These are phyloP conservation scores for Rhincodon typus DNA, from an alignment of 2,797 vertebrate genomes.

Conservation along the genomic window DNA sequence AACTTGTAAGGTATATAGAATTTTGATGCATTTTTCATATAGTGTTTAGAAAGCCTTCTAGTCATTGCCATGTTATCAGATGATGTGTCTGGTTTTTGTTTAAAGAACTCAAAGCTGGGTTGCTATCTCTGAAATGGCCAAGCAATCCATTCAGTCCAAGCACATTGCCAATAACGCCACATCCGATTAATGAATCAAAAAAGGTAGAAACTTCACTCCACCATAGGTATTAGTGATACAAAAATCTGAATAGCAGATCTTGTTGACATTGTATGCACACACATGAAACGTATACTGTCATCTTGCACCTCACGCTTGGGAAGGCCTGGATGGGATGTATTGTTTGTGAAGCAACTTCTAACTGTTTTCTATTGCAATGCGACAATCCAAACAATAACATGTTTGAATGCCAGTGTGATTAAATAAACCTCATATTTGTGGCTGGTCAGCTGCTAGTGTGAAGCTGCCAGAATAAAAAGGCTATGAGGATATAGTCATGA, in stretches of 20 bases:
- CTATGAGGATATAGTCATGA: neutral
- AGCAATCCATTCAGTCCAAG: too few relatives aligned
- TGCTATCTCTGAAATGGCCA: too few relatives aligned
- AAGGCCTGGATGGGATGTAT: conserved; percentile 13
- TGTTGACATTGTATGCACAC: conserved; percentile 12
- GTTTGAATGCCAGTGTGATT: conserved; percentile 31
- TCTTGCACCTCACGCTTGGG: conserved; percentile 1
- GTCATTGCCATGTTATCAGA: conserved; percentile 31
- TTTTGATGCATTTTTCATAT: conserved; percentile 8
- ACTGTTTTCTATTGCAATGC: conserved; percentile 9
- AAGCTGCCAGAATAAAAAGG: neutral
- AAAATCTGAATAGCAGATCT: conserved; percentile 35
- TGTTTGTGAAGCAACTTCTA: conserved; percentile 33
- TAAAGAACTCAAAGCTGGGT: conserved; percentile 31
- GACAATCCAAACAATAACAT: conserved; percentile 30
- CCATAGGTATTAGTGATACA: conserved; percentile 14
- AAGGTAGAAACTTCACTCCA: conserved; percentile 33
- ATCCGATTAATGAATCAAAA: too few relatives aligned
- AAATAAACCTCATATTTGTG: conserved; percentile 26
- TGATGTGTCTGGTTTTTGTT: conserved; percentile 17
- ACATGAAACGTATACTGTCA: conserved; percentile 36
- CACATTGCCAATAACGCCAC: too few relatives aligned
- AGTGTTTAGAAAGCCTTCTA: conserved; percentile 11
- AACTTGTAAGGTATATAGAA: conserved; percentile 8
- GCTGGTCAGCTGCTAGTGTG: conserved; percentile 9